A percentile compares a stretch with the other conserved stretches of the same genome.
Conservation (phyloP, 2,113 vertebrate species). For the Clarias macrocephalus region DNA sequence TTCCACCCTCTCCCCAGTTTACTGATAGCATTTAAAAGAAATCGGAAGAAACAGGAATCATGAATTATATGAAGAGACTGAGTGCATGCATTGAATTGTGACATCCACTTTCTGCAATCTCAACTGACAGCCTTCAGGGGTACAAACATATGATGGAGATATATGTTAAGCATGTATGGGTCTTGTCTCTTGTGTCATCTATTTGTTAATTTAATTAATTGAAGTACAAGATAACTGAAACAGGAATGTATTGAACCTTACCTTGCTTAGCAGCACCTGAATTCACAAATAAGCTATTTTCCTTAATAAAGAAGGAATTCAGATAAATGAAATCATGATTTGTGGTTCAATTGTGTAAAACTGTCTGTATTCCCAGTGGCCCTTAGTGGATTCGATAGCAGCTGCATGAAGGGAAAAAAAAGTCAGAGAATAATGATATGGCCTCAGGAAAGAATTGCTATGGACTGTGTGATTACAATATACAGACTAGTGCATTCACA, state of each 20-base stretch:
- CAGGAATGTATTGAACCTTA: not conserved
- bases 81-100: constrained; percentile 67
- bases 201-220: not conserved
- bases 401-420: constrained; percentile 4
- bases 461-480: constrained; percentile 1
- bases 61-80: constrained; percentile 66
- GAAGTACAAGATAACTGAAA: constrained; percentile 15
- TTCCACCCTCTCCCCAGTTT: constrained; percentile 48
- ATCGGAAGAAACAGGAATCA: constrained; percentile 59
- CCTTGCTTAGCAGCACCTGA: not conserved
- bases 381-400: constrained; percentile 14
- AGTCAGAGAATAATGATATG: not conserved
- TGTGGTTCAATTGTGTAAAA: constrained; percentile 11
- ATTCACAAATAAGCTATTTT: constrained; percentile 16
- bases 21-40: constrained; percentile 57
- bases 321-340: not conserved
- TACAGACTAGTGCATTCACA: constrained; percentile 9
- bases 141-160: not conserved
- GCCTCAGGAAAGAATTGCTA: not conserved
- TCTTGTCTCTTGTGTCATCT: constrained; percentile 1
- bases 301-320: not conserved
- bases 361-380: not conserved
- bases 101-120: constrained; percentile 23
- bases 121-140: not conserved
- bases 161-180: not conserved